Base-by-base conservation (phyloP, 2,888 invertebrate species). In the Linyphia triangularis region DNA sequence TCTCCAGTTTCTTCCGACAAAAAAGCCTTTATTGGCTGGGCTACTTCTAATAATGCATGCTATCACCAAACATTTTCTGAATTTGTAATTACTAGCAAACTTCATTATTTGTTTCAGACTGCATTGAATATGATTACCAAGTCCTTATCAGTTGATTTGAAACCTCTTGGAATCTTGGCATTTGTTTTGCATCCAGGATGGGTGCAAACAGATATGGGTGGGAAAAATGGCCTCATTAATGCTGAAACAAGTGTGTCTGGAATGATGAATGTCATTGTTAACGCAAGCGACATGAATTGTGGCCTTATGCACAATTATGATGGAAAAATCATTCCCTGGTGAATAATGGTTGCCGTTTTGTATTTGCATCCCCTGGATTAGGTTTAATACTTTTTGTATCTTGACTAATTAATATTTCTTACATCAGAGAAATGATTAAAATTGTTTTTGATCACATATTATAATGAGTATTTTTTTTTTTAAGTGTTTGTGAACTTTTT, bases 151-250 rank as follows among this genome's bases (percentile, higher is more conserved):
- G 92, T 96, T 6, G 98, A 98, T 92, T 93, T 98, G 90, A 95
- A 95, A 92, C 94, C 94, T 57, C 95, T 96, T 91, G 94, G 95
- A 65, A 97, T 98, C 90, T 92, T 97, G 22, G 96, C 95, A 0
- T 94, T 95, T 0, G 94, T 92, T 94, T 82, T 98, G 88, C 97
- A 98, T 93, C 98, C 98, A 0, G 98, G 98, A 1, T 98, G 97
- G 98, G 97, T 98, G 7, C 95, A 95, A 92, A 98, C 98, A 0
- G 96, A 96, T 90, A 96, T 98, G 96, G 98, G 98, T 4, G 97
- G 98, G 4, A 93, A 94, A 57, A 95, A 95, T 90, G 98, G 97
- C 0, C 95, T 95, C 0, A 93, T 97, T 40, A 95, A 95, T 77
- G 93, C 96, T 0, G 94, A 95, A 28, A 94, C 95, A 0, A 96